A percentile compares a stretch with the other conserved stretches of the same genome.
Evolutionary conservation across 2,888 invertebrate species (phyloP).

Genomic region (Pyrgus malvae): DNA sequence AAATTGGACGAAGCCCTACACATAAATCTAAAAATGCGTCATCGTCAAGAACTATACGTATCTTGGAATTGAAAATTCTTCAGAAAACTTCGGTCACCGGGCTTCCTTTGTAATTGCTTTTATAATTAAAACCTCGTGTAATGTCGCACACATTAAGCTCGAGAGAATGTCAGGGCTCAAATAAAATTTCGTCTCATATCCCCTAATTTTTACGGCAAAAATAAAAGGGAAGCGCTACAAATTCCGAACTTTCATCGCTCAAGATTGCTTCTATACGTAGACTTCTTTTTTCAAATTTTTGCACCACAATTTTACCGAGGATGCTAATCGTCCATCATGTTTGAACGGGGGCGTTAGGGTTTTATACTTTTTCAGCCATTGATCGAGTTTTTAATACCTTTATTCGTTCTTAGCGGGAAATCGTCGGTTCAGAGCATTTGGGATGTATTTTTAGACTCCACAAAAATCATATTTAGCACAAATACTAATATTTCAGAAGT

Average conservation of each 20-base stretch:
- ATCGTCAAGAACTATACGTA: too few relatives aligned
- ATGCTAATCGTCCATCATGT: conserved; percentile 3
- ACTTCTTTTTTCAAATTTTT: neutral
- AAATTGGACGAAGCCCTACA: conserved; percentile 29
- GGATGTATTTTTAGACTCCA: neutral
- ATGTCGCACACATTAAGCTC: too few relatives aligned
- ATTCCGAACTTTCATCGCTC: neutral
- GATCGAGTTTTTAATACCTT: neutral
- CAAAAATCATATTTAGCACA: neutral
- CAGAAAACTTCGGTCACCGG: too few relatives aligned
- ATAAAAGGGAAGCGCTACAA: conserved; percentile 20
- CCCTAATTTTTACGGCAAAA: conserved; percentile 14
- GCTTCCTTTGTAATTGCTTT: too few relatives aligned
- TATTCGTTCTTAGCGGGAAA: neutral
- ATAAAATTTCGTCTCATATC: too few relatives aligned
- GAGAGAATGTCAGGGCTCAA: too few relatives aligned
- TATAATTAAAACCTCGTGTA: too few relatives aligned
- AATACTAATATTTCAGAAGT: neutral
- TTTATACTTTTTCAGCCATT: neutral
- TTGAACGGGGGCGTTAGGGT: neutral
- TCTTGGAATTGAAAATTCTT: too few relatives aligned
- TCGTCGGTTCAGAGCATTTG: neutral
- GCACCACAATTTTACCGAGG: neutral
- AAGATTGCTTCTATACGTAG: neutral
- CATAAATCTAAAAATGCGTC: too few relatives aligned